Percentiles rank a stretch among this genome's conserved stretches.
These are phyloP conservation scores for Lasiurus borealis DNA, from an alignment of 2,113 vertebrate genomes.

Conservation along the genomic window DNA sequence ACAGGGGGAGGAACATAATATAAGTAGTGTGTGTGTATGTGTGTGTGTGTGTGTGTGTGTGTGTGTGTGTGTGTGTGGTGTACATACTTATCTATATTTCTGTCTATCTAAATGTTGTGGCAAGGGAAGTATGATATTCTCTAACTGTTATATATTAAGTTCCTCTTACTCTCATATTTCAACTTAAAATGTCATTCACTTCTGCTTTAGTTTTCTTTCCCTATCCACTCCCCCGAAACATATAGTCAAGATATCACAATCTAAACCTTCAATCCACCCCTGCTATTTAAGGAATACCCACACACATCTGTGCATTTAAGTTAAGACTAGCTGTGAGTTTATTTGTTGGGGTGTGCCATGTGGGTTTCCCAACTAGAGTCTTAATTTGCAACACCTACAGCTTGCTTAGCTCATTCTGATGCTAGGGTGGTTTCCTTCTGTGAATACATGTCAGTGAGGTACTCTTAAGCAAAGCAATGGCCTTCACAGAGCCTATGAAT, in stretches of 20 bases:
- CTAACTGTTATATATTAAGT: background rate
- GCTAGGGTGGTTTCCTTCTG: constrained; percentile 73
- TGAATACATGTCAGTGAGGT: constrained; percentile 69
- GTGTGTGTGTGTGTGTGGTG: background rate
- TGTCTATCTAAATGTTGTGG: background rate
- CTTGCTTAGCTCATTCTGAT: constrained; percentile 72
- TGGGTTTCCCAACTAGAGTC: constrained; percentile 63
- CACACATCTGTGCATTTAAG: constrained; percentile 72
- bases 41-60: background rate
- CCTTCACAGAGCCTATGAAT: constrained; percentile 55
- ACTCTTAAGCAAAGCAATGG: constrained; percentile 61
- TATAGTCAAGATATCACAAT: constrained; percentile 49
- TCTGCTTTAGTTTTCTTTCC: background rate
- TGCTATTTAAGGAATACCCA: constrained; percentile 70
- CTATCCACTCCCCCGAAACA: background rate
- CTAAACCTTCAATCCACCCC: constrained; percentile 67
- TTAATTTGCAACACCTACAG: constrained; percentile 72
- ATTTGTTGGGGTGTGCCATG: constrained; percentile 63
- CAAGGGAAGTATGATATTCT: background rate
- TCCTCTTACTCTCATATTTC: background rate
- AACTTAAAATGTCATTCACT: constrained; percentile 43
- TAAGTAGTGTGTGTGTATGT: background rate
- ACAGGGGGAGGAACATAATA: background rate
- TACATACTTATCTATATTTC: background rate
- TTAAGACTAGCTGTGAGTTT: constrained; percentile 23